A percentile compares a stretch with the other conserved stretches of the same genome.
These are phyloP conservation scores for Stigmatopora argus DNA, from an alignment of 2,113 vertebrate species.

Conservation along the genomic window DNA sequence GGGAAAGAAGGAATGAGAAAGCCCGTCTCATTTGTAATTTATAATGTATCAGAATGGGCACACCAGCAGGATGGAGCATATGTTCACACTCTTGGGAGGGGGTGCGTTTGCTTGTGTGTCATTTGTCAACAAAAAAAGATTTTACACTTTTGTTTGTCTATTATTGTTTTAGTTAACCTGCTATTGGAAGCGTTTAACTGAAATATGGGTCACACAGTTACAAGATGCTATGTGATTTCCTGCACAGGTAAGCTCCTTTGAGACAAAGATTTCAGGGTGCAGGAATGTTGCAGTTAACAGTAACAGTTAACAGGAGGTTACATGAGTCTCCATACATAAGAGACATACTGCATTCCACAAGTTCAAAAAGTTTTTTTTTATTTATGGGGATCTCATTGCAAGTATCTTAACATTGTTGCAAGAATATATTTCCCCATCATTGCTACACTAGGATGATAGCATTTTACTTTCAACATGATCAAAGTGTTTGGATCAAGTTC, in stretches of 20 bases:
- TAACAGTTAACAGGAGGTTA: not conserved
- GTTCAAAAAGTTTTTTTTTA: no score
- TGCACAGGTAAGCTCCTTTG: not conserved
- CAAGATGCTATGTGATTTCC: not conserved
- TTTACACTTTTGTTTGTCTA: not conserved
- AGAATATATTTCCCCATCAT: no score
- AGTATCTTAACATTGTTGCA: no score
- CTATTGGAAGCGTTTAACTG: not conserved
- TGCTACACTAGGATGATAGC: no score
- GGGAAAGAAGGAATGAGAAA: constrained; percentile 8
- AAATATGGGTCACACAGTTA: not conserved
- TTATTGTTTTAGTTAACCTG: not conserved
- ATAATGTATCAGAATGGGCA: constrained; percentile 60
- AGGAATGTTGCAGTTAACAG: not conserved
- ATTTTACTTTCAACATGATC: no score
- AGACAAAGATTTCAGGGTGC: not conserved
- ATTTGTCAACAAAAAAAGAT: not conserved
- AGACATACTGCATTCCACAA: not conserved
- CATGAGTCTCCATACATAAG: not conserved
- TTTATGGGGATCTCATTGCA: no score
- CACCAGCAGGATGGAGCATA: constrained; percentile 45
- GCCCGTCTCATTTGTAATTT: constrained; percentile 57
- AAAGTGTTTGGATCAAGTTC: not conserved
- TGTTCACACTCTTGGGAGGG: constrained; percentile 12
- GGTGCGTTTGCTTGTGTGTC: not conserved